These are phyloP conservation scores for Eudasyphora cyanicolor DNA, from an alignment of 2,888 invertebrate genomes.

Conservation along the genomic window DNA sequence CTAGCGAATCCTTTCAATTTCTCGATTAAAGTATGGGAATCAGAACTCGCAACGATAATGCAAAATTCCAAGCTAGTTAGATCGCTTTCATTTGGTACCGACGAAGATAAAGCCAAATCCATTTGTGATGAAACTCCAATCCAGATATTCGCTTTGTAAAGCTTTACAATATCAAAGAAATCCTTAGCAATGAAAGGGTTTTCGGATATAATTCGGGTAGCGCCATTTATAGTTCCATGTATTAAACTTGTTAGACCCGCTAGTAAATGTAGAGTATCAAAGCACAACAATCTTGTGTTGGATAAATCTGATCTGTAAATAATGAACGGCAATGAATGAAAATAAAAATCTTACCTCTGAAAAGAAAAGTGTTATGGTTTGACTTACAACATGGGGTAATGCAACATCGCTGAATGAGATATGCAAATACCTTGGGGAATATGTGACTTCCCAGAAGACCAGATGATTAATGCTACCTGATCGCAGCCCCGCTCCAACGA, in stretches of 20 bases:
- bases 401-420: slow-evolving; percentile 37
- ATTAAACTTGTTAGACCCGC: slow-evolving; percentile 67
- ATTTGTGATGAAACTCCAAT: slow-evolving; percentile 68
- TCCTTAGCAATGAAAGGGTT: slow-evolving; percentile 68
- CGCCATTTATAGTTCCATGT: slow-evolving; percentile 63
- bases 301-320: neutral
- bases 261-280: slow-evolving; percentile 72
- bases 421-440: slow-evolving; percentile 72
- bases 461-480: slow-evolving; percentile 67
- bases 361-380: neutral
- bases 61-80: slow-evolving; percentile 68
- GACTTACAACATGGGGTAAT: neutral
- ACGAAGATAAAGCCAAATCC: slow-evolving; percentile 64
- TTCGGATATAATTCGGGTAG: slow-evolving; percentile 70
- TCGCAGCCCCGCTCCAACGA: slow-evolving; percentile 64
- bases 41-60: slow-evolving; percentile 69
- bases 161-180: slow-evolving; percentile 68
- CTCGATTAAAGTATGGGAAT: slow-evolving; percentile 66
- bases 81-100: slow-evolving; percentile 57
- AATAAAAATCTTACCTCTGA: no score
- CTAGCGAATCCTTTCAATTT: slow-evolving; percentile 59
- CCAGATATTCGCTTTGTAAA: slow-evolving; percentile 68
- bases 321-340: neutral
- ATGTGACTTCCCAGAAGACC: slow-evolving; percentile 76
- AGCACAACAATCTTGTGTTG: slow-evolving; percentile 57